Base-by-base conservation (phyloP, 2,113 vertebrate genomes). In the Hypocryptadius cinnamomeus region DNA sequence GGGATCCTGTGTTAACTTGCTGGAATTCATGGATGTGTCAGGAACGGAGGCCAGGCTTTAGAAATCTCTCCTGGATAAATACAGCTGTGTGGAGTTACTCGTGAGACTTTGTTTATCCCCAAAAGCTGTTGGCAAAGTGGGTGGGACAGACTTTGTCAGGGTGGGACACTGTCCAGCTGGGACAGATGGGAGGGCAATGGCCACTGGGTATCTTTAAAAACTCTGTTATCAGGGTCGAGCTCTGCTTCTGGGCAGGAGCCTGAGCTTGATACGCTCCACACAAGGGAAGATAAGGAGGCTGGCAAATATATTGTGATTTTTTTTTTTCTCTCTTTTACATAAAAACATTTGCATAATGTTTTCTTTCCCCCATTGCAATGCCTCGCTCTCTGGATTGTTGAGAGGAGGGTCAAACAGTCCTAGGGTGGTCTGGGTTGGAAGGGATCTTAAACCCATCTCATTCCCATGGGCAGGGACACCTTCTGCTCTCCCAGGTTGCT, bases 91-190 rank as follows among this genome's bases (percentile, higher is more conserved):
- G 50, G 70, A 35, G 82, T 51, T 82, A 7, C 64, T 91, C n/a
- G 22, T 27, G 81, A 79, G 86, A 91, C 47, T 60, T 68, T 79
- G 89, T 86, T 86, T 86, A 27, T 90, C 39, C 44, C 2, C 3
- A n/a, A 7, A 83, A 66, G 80, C 19, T 90, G 28, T 92, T 91
- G 68, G 60, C 33, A 45, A 16, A 73, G 16, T 94, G 86, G 80
- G 65, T 94, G 94, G 87, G 93, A 81, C 93, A 16, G 71, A 64
- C 82, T 91, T 82, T 85, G 88, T 53, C 44, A 63, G 78, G 79
- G 54, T 92, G 93, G 88, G 94, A 74, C 95, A 35, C 37, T 87
- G 87, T 70, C 96, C 89, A 92, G 66, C 89, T 92, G 81, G 72
- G 79, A 61, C 95, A 95, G 93, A 79, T 87, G 96, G 83, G 65